These are phyloP conservation scores for Aurelia aurita complex sp. Pacific DNA, from an alignment of 30 jellyfish, hydroid and myxozoan genomes.

Conservation along the genomic window DNA sequence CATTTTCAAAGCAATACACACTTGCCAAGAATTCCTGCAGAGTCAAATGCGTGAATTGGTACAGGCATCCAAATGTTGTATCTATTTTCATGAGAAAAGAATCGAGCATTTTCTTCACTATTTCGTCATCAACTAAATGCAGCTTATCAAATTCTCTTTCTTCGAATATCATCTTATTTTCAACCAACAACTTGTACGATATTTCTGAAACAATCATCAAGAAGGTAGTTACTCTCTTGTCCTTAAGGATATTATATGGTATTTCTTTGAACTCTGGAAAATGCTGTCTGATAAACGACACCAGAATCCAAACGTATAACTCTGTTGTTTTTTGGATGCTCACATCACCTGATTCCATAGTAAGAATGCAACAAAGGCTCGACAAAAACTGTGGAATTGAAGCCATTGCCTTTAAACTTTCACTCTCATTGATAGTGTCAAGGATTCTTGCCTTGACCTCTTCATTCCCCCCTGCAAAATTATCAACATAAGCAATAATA, in stretches of 20 bases:
- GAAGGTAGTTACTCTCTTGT: slow-evolving; percentile 12
- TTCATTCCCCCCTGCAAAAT: slow-evolving; percentile 14
- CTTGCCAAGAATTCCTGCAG: slow-evolving; percentile 47
- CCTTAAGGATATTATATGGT: slow-evolving; percentile 20
- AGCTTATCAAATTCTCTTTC: slow-evolving; percentile 12
- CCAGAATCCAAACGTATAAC: slow-evolving; percentile 38
- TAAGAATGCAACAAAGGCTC: slow-evolving; percentile 35
- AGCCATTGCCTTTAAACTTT: slow-evolving; percentile 16
- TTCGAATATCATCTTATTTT: slow-evolving; percentile 8
- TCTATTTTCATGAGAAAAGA: slow-evolving; percentile 34
- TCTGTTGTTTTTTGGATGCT: slow-evolving; percentile 17
- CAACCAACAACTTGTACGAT: slow-evolving; percentile 19
- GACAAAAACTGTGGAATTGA: slow-evolving; percentile 45
- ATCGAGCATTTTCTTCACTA: slow-evolving; percentile 25
- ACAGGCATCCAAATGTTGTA: slow-evolving; percentile 28
- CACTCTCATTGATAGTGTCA: neutral
- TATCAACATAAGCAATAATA: slow-evolving; percentile 10
- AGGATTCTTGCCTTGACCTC: neutral
- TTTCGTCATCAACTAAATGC: neutral
- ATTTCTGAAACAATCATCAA: slow-evolving; percentile 2
- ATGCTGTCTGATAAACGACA: slow-evolving; percentile 30
- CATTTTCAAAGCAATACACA: slow-evolving; percentile 6
- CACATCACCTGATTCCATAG: neutral
- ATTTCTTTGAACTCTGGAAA: slow-evolving; percentile 7
- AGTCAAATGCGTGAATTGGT: slow-evolving; percentile 39